Conservation (phyloP, 1,140 invertebrate species). For the Olivierus martensii region DNA sequence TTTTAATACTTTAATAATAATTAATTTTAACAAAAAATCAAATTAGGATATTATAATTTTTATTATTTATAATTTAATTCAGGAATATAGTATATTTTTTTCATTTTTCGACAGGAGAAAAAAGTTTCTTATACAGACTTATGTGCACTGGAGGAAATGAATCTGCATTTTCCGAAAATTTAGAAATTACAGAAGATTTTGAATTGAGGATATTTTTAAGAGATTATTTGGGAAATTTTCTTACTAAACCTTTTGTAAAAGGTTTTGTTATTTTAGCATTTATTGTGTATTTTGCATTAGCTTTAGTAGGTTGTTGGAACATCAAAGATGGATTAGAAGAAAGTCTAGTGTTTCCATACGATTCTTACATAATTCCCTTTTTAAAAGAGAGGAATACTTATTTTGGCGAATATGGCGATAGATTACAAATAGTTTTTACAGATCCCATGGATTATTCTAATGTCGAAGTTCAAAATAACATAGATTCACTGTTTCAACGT, state of each 20-base stretch:
- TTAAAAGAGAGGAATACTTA: slow-evolving; percentile 76
- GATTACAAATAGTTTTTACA: slow-evolving; percentile 69
- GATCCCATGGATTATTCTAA: slow-evolving; percentile 75
- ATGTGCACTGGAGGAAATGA: slow-evolving; percentile 74
- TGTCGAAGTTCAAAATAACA: slow-evolving; percentile 51
- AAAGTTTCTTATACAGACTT: slow-evolving; percentile 46
- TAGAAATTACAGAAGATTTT: slow-evolving; percentile 69
- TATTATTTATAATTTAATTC: too few species aligned
- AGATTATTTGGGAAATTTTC: slow-evolving; percentile 55
- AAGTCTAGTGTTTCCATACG: slow-evolving; percentile 63
- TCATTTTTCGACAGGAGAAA: not conserved
- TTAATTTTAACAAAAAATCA: too few species aligned
- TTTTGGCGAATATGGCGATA: slow-evolving; percentile 78
- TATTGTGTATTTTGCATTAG: slow-evolving; percentile 59
- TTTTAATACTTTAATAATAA: too few species aligned
- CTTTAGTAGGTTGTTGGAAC: slow-evolving; percentile 70
- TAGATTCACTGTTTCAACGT: slow-evolving; percentile 59
- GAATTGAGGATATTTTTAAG: slow-evolving; percentile 74
- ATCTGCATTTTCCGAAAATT: slow-evolving; percentile 41
- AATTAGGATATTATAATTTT: too few species aligned
- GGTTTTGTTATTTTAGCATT: slow-evolving; percentile 60
- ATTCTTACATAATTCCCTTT: slow-evolving; percentile 77
- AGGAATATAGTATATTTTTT: too few species aligned
- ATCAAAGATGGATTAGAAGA: slow-evolving; percentile 79
- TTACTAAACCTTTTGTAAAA: slow-evolving; percentile 64